Base-by-base conservation (phyloP, 2,797 vertebrate species). In the Mareca strepera region DNA sequence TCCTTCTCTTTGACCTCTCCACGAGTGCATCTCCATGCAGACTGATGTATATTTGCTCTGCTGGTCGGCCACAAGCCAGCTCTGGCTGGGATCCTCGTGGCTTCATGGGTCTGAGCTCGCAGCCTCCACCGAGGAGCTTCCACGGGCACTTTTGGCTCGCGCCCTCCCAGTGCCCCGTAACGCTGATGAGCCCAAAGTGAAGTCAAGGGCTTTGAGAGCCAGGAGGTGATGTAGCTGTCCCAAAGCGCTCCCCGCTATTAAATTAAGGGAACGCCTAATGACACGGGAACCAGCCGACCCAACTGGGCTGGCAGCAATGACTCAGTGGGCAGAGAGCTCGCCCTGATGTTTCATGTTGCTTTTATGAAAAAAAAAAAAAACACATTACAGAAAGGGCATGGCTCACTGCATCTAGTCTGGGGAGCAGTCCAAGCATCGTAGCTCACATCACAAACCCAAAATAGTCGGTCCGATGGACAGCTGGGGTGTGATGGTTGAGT, bases 261-360 rank as follows among this genome's bases (percentile, higher is more conserved):
- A 69, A 75, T 69, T 62, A 66, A 12, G 55, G 48, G 66, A 58
- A 62, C 3, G 4, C 31, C 22, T 73, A 43, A 76, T 63, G 48
- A 66, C 73, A 37, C 22, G 58, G 63, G 50, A 87, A 35, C 10
- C 23, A 55, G 20, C 2, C 35, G 46, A 5, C 26, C 7, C 8
- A 22, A 39, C 72, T 68, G 31, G 11, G 6, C 20, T 41, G n/a
- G 28, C 41, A 79, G 23, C 1, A 0, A 44, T 39, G 31, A 21
- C 35, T 75, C 75, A 64, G 8, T 8, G 89, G 28, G 33, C 52
- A 55, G 12, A 25, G 0, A 25, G 22, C 50, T 21, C 0, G 0
- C 39, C 53, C 50, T 28, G 59, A 16, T 16, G 17, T 43, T 35
- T 33, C 28, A 11, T 58, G 37, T 6, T 78, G 26, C 31, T 43